Percentiles rank a stretch among this genome's conserved stretches.
phyloP scores from a whole-genome alignment of 2,888 invertebrate species.

The Fragum sueziense region DNA sequence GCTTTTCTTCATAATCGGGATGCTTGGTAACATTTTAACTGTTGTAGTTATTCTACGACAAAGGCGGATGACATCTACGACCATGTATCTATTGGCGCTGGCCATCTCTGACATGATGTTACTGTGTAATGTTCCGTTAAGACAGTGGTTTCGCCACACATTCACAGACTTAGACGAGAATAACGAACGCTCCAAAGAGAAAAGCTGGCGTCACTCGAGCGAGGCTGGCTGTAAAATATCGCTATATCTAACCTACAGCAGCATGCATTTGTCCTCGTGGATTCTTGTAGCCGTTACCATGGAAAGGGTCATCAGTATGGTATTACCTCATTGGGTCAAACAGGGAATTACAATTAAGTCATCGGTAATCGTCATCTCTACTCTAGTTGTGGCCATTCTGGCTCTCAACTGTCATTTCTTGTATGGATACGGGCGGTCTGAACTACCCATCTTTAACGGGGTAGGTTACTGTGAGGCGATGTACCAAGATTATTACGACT shows the following conservation, averaged over 20 bases:
- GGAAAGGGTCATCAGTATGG: no score
- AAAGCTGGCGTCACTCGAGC: conserved; percentile 26
- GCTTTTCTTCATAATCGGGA: conserved; percentile 67
- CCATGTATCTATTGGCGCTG: conserved; percentile 23
- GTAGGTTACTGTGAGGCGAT: conserved; percentile 26
- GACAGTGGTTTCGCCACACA: conserved; percentile 40
- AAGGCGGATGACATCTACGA: conserved; percentile 30
- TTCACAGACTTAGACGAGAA: background rate
- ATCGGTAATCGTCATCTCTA: conserved; percentile 14
- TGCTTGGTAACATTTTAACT: no score
- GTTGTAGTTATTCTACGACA: conserved; percentile 37
- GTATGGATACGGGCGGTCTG: conserved; percentile 27
- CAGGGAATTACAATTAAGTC: conserved; percentile 9
- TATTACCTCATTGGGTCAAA: conserved; percentile 43
- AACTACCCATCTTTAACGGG: background rate
- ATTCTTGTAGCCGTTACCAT: conserved; percentile 48
- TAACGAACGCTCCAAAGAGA: conserved; percentile 9
- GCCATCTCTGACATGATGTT: conserved; percentile 38
- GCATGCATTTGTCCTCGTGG: conserved; percentile 48
- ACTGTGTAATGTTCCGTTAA: conserved; percentile 27
- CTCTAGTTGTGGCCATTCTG: conserved; percentile 9
- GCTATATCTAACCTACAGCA: conserved; percentile 42
- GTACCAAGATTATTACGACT: conserved; percentile 32
- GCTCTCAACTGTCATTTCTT: conserved; percentile 42
- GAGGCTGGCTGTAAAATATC: conserved; percentile 41